A percentile compares a stretch with the other conserved stretches of the same genome.
phyloP scores from a whole-genome alignment of 1,140 invertebrate species.

The Leptinotarsa defecta region DNA sequence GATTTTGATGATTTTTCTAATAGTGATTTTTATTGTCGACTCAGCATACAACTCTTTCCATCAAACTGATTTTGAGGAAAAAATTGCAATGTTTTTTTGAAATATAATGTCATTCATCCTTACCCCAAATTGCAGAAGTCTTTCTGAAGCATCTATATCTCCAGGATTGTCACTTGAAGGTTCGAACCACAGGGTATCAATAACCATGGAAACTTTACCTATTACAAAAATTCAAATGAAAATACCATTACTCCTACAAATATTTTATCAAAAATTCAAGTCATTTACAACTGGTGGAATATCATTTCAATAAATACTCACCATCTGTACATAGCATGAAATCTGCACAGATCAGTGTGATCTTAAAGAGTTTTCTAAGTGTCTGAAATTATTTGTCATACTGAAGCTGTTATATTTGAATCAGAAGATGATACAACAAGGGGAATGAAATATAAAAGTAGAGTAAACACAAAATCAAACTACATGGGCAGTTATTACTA shows the following conservation, averaged over 20 bases:
- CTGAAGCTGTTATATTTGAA: neutral
- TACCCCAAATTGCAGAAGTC: constrained; percentile 30
- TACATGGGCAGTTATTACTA: too few relatives aligned
- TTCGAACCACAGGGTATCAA: constrained; percentile 34
- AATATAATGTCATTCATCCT: neutral
- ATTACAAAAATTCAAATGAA: constrained; percentile 18
- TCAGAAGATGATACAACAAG: too few relatives aligned
- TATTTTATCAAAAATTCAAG: neutral
- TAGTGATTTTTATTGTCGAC: neutral
- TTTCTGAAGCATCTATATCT: constrained; percentile 32
- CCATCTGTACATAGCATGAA: neutral
- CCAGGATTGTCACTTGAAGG: constrained; percentile 29
- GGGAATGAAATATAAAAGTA: too few relatives aligned
- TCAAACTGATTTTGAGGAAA: neutral
- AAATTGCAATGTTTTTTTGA: neutral
- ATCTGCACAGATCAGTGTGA: neutral
- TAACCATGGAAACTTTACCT: constrained; percentile 37
- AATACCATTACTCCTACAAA: neutral
- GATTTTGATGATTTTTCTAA: too few relatives aligned
- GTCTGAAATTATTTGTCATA: neutral
- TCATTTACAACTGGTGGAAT: neutral
- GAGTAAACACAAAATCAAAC: too few relatives aligned
- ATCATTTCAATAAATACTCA: neutral
- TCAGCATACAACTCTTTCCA: neutral
- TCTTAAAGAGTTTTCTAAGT: neutral